Evolutionary conservation across 1,140 invertebrate species (phyloP).

Genomic region (Penaeus japonicus): DNA sequence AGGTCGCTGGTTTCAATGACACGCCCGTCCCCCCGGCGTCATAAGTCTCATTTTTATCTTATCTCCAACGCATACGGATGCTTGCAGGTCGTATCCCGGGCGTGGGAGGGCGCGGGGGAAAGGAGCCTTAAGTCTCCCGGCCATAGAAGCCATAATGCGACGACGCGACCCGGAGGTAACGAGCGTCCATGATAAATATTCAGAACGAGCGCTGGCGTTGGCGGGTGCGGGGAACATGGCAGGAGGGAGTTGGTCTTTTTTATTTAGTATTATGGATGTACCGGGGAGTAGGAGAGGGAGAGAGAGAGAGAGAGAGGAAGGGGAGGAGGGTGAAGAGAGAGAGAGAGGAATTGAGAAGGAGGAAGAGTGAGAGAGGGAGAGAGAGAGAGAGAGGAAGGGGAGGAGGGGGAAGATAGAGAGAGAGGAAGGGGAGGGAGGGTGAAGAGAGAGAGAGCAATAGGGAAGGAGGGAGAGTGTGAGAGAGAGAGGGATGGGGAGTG

Average conservation of each 20-base stretch:
- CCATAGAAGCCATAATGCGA: not conserved
- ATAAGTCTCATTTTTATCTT: slow-evolving; percentile 28
- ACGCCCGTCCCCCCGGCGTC: not conserved
- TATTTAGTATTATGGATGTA: not conserved
- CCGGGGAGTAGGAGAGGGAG: not conserved
- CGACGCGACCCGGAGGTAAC: not conserved
- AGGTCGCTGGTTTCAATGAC: slow-evolving; percentile 30
- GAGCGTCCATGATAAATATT: slow-evolving; percentile 15
- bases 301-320: not conserved
- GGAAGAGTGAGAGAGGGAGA: not conserved
- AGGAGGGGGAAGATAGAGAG: not conserved
- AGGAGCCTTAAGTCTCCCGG: not conserved
- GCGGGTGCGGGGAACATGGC: no score
- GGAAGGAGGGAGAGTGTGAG: not conserved
- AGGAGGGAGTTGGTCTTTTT: no score
- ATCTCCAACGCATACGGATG: slow-evolving; percentile 26
- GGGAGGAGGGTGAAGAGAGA: not conserved
- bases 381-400: not conserved
- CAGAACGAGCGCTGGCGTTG: not conserved
- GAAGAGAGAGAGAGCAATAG: not conserved
- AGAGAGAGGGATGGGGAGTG: not conserved
- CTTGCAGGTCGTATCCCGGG: not conserved
- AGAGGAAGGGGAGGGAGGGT: not conserved
- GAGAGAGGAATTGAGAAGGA: not conserved
- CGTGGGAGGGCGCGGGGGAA: not conserved